These are phyloP conservation scores for Rhipidura dahli DNA, from an alignment of 2,113 vertebrate genomes.

Conservation along the genomic window DNA sequence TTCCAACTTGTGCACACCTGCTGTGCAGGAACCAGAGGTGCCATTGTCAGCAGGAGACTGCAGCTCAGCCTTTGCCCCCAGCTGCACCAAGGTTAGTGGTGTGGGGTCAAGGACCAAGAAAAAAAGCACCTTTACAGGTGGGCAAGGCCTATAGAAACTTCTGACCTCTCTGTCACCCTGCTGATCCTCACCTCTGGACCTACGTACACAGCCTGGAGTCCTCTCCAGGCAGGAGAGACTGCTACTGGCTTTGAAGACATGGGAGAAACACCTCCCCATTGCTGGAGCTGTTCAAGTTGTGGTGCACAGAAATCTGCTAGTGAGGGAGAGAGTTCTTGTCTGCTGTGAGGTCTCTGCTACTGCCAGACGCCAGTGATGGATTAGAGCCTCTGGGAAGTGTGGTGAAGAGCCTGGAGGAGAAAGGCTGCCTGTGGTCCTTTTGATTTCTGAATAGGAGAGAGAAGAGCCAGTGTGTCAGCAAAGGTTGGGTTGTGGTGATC, in stretches of 20 bases:
- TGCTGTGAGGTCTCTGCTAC: not conserved
- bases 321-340: not conserved
- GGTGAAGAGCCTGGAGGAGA: not conserved
- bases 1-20: not conserved
- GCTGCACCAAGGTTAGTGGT: not conserved
- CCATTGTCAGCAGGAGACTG: not conserved
- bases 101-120: not conserved
- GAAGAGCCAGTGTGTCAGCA: not conserved
- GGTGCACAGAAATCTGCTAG: not conserved
- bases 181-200: not conserved
- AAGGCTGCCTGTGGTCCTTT: not conserved
- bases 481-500: not conserved
- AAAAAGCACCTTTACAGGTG: not conserved
- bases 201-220: not conserved
- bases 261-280: not conserved
- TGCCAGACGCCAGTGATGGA: not conserved
- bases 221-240: not conserved
- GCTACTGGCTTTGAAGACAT: not conserved
- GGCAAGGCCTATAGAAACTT: not conserved
- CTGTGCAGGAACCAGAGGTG: not conserved
- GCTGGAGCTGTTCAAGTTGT: not conserved
- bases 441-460: not conserved
- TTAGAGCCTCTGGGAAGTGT: not conserved
- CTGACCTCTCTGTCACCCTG: not conserved
- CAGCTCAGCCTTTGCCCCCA: not conserved